These are phyloP conservation scores for Euura lappo DNA, from an alignment of 1,140 invertebrate genomes.

Conservation along the genomic window DNA sequence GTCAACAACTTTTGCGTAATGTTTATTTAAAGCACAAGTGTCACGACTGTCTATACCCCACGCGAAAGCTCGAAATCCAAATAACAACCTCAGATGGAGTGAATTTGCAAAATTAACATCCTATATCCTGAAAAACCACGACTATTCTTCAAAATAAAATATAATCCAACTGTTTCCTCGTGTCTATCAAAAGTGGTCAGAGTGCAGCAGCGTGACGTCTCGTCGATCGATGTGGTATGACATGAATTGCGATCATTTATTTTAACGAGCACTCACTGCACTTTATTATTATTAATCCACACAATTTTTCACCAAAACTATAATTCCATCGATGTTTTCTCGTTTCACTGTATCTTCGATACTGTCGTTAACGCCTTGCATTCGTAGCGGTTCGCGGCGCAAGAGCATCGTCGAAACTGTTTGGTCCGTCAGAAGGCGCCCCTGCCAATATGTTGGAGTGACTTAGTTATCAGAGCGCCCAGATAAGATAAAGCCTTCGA, in stretches of 20 bases:
- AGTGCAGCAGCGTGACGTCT: not conserved
- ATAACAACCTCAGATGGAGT: no score
- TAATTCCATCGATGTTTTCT: not conserved
- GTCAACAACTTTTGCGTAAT: constrained; percentile 7
- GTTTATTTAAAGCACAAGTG: not conserved
- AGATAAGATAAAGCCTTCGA: not conserved
- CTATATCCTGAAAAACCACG: no score
- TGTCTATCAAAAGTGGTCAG: no score
- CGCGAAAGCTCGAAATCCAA: not conserved
- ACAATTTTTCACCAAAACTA: not conserved
- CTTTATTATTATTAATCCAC: not conserved
- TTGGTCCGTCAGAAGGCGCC: not conserved
- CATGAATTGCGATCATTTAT: no score
- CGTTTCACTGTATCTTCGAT: not conserved
- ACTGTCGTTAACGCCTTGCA: not conserved
- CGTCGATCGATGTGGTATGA: not conserved
- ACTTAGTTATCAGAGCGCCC: not conserved
- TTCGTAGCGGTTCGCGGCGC: not conserved
- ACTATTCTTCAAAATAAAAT: no score
- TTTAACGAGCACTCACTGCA: not conserved
- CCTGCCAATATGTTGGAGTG: not conserved
- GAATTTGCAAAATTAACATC: not conserved
- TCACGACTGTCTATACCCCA: not conserved
- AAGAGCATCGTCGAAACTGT: constrained; percentile 6
- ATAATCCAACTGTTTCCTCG: no score